These are phyloP conservation scores for Phrynocephalus vlangalii DNA, from an alignment of 2,797 vertebrate species.

Conservation along the genomic window DNA sequence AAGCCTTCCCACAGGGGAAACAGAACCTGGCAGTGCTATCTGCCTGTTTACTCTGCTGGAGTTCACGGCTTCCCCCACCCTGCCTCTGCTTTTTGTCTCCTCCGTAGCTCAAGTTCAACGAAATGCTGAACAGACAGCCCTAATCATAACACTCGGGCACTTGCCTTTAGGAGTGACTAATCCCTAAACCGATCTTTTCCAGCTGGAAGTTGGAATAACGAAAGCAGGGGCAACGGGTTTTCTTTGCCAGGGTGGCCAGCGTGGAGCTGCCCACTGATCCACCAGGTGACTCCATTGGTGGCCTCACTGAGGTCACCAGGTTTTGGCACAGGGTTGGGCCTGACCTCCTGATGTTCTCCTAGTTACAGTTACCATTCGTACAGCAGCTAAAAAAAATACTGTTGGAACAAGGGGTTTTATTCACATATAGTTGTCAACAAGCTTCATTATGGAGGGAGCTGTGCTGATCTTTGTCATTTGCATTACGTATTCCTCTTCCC, in stretches of 20 bases:
- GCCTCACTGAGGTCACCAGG: background rate
- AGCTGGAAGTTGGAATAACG: conserved; percentile 52
- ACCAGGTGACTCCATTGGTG: conserved; percentile 19
- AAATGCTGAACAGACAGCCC: conserved; percentile 65
- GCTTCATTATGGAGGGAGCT: background rate
- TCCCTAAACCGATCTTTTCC: conserved; percentile 60
- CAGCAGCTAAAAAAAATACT: background rate
- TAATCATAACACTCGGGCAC: conserved; percentile 61
- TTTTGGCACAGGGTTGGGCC: background rate
- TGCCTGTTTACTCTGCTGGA: conserved; percentile 66
- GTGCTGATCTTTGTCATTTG: too few relatives aligned
- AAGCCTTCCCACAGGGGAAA: conserved; percentile 64
- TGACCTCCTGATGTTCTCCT: background rate
- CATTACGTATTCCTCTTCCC: conserved; percentile 49
- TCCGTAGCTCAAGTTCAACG: conserved; percentile 53
- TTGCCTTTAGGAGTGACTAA: conserved; percentile 68
- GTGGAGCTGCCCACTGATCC: conserved; percentile 12
- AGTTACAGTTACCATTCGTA: background rate
- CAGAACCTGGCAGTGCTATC: conserved; percentile 60
- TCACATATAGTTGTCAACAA: background rate
- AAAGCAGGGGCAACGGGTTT: background rate
- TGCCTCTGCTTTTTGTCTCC: conserved; percentile 65
- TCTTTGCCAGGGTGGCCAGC: conserved; percentile 35
- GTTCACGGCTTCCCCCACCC: conserved; percentile 67
- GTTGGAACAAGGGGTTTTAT: background rate